phyloP scores from a whole-genome alignment of 2,797 vertebrate genomes.

The Glyptemys insculpta region DNA sequence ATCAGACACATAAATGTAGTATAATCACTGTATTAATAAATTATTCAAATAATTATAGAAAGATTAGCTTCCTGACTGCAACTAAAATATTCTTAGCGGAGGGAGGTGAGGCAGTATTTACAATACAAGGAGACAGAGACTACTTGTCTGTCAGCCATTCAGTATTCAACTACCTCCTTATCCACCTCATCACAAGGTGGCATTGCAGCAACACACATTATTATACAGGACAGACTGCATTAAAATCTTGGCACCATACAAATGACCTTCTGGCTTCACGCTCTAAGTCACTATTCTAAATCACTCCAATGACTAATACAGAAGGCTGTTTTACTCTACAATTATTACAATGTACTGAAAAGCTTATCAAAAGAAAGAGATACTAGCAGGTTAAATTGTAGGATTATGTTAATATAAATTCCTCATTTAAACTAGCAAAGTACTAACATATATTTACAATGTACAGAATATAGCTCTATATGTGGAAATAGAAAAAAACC shows the following conservation, averaged over 20 bases:
- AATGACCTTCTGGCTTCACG: slow-evolving; percentile 29
- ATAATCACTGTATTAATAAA: slow-evolving; percentile 48
- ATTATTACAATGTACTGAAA: slow-evolving; percentile 30
- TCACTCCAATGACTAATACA: slow-evolving; percentile 34
- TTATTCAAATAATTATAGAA: slow-evolving; percentile 58
- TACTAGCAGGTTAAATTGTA: slow-evolving; percentile 30
- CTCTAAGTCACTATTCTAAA: slow-evolving; percentile 19
- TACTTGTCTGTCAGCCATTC: slow-evolving; percentile 48
- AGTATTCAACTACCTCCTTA: slow-evolving; percentile 13
- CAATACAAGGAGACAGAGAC: background rate
- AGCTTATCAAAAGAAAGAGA: slow-evolving; percentile 45
- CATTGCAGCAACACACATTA: slow-evolving; percentile 21
- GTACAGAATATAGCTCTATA: background rate
- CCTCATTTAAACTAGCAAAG: slow-evolving; percentile 3
- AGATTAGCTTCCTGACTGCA: slow-evolving; percentile 2
- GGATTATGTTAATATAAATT: slow-evolving; percentile 46
- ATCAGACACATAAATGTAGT: slow-evolving; percentile 32
- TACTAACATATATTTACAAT: slow-evolving; percentile 2
- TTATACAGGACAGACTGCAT: slow-evolving; percentile 23
- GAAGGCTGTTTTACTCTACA: slow-evolving; percentile 34
- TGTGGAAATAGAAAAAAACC: background rate
- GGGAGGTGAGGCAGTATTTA: slow-evolving; percentile 29
- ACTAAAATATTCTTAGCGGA: slow-evolving; percentile 33
- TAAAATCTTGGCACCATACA: slow-evolving; percentile 28
- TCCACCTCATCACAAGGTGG: slow-evolving; percentile 37